These are phyloP conservation scores for Lophura nycthemera DNA, from an alignment of 2,113 vertebrate species.

Conservation along the genomic window DNA sequence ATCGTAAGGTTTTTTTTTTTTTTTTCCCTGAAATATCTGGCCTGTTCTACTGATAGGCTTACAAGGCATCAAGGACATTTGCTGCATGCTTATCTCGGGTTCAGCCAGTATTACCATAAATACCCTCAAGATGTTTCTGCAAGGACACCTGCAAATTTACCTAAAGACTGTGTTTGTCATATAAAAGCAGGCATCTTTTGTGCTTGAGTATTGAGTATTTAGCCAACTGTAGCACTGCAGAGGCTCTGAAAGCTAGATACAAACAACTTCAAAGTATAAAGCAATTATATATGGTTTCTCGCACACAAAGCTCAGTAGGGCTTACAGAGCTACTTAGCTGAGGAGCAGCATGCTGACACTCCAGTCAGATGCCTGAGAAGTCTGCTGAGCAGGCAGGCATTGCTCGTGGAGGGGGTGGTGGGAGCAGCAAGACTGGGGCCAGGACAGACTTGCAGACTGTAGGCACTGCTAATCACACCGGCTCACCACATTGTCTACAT, in stretches of 20 bases:
- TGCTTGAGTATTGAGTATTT: neutral
- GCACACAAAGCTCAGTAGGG: too few species aligned
- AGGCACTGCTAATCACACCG: neutral
- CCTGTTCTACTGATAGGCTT: neutral
- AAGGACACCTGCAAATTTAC: neutral
- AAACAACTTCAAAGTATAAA: neutral
- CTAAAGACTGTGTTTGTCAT: neutral
- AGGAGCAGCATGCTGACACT: neutral
- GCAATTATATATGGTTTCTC: neutral
- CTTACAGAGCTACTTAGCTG: neutral
- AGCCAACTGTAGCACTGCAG: fast-evolving
- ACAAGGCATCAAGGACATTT: neutral
- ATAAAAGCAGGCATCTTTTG: neutral
- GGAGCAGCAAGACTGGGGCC: fast-evolving
- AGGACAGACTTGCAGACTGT: neutral
- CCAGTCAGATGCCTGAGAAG: neutral
- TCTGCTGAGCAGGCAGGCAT: neutral
- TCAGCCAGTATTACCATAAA: neutral
- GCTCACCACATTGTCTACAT: fast-evolving
- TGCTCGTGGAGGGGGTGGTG: fast-evolving
- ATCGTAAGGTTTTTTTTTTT: neutral
- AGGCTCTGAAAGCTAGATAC: neutral
- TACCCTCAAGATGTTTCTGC: neutral
- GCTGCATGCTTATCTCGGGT: neutral
- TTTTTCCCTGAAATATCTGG: neutral